phyloP scores from a whole-genome alignment of 2,113 vertebrate genomes.

The Coreoperca whiteheadi region DNA sequence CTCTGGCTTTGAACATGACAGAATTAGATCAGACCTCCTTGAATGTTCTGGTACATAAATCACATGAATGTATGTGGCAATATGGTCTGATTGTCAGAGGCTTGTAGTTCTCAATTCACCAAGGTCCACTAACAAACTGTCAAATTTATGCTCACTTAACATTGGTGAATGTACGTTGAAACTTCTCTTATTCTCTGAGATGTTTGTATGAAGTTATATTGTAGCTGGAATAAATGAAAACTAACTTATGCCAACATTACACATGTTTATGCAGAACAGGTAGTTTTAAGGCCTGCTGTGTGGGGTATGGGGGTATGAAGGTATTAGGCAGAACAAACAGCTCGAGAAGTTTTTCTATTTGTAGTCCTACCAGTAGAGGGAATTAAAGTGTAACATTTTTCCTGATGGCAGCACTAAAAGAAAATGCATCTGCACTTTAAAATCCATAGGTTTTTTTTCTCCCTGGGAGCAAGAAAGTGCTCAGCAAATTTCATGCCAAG shows the following conservation, averaged over 20 bases:
- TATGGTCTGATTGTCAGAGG: constrained; percentile 35
- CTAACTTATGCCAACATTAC: constrained; percentile 12
- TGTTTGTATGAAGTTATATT: constrained; percentile 26
- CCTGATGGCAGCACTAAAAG: background rate
- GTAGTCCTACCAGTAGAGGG: background rate
- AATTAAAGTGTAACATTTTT: constrained; percentile 13
- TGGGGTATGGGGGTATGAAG: background rate
- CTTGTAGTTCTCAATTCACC: constrained; percentile 50
- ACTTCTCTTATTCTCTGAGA: constrained; percentile 24
- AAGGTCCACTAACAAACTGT: constrained; percentile 45
- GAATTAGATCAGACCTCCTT: constrained; percentile 66
- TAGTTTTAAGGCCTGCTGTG: constrained; percentile 17
- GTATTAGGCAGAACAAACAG: background rate
- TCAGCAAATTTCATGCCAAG: background rate
- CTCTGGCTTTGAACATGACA: constrained; percentile 59
- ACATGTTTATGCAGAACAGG: background rate
- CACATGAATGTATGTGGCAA: constrained; percentile 55
- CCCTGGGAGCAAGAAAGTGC: background rate
- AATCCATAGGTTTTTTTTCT: background rate
- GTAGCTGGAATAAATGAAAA: constrained; percentile 35
- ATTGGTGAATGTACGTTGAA: constrained; percentile 43
- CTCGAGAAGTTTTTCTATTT: background rate
- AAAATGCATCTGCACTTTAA: background rate
- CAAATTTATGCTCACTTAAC: constrained; percentile 34
- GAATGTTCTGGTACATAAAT: constrained; percentile 72